Evolutionary conservation across 64 coral and sea anemone species (phyloP).

Genomic region (Stichodactyla helianthus): DNA sequence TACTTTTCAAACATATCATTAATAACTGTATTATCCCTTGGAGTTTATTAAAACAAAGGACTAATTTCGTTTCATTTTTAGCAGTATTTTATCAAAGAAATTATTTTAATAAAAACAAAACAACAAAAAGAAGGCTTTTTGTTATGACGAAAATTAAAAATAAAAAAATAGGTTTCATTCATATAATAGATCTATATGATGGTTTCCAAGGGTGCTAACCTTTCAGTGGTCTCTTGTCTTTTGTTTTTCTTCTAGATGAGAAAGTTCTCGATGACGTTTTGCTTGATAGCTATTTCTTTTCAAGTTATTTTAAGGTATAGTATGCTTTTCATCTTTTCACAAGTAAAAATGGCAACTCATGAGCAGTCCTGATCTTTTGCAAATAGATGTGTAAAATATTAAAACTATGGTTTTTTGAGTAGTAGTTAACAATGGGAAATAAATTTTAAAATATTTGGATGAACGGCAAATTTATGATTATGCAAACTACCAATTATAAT

Average conservation of each 20-base stretch:
- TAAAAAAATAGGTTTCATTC: too few species aligned
- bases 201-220: neutral
- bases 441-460: too few species aligned
- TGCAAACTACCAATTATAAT: too few species aligned
- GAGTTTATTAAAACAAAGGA: neutral
- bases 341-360: too few species aligned
- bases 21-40: neutral
- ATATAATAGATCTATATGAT: too few species aligned
- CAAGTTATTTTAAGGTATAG: constrained; percentile 96
- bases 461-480: too few species aligned
- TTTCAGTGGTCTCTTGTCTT: neutral
- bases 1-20: neutral
- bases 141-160: neutral
- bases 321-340: neutral
- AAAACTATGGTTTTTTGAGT: too few species aligned
- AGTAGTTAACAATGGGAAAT: too few species aligned
- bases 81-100: neutral
- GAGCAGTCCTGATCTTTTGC: too few species aligned
- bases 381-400: too few species aligned
- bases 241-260: constrained; percentile 50
- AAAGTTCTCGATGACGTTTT: constrained; percentile 83
- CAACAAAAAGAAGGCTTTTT: neutral
- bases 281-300: constrained; percentile 98
- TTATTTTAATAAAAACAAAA: neutral
- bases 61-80: neutral